Conservation (phyloP, 2,113 vertebrate genomes). For the Prionailurus bengalensis region DNA sequence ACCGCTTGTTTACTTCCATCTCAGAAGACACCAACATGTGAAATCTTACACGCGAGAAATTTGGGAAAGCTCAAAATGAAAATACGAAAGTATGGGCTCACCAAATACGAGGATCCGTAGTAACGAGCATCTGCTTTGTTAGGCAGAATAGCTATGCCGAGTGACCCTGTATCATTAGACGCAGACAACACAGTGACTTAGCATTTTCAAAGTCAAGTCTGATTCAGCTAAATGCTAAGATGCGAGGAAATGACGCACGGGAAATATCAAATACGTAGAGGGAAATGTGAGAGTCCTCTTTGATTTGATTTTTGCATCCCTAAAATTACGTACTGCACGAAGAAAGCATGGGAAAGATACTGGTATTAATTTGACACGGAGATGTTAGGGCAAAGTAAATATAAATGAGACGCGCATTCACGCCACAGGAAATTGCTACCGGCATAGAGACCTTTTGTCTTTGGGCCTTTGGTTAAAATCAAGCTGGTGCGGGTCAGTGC, state of each 20-base stretch:
- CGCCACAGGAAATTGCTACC: neutral
- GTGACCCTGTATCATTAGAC: neutral
- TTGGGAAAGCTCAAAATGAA: constrained; percentile 48
- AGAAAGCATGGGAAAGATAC: neutral
- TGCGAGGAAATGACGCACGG: neutral
- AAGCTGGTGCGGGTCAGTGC: neutral
- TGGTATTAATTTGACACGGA: constrained; percentile 36
- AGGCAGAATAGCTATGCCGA: neutral
- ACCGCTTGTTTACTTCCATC: constrained; percentile 12
- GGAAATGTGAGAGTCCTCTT: constrained; percentile 65
- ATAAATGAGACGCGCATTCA: constrained; percentile 39
- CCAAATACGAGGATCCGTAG: neutral
- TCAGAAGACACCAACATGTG: neutral
- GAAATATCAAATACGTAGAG: constrained; percentile 42
- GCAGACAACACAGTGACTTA: neutral
- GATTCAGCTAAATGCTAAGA: constrained; percentile 45
- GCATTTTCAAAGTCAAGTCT: constrained; percentile 32
- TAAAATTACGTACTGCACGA: neutral
- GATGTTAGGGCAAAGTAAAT: neutral
- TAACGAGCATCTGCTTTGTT: neutral
- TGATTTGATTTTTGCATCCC: constrained; percentile 51
- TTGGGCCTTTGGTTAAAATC: neutral
- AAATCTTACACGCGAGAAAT: constrained; percentile 20
- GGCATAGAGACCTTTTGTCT: neutral
- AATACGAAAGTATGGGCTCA: neutral